phyloP scores from a whole-genome alignment of 1,140 invertebrate genomes.

The Neuroterus valhalla region DNA sequence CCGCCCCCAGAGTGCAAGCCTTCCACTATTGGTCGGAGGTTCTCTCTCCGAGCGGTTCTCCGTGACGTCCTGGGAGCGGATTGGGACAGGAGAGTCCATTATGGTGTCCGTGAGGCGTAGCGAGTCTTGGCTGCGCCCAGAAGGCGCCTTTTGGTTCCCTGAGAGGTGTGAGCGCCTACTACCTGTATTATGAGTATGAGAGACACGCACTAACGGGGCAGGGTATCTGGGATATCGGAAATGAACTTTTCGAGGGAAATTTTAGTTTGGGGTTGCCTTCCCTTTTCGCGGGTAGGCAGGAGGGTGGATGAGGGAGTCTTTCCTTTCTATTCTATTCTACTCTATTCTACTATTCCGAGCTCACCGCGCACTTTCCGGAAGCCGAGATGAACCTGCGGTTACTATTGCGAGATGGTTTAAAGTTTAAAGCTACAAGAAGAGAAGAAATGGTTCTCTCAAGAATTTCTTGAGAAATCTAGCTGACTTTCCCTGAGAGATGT shows the following conservation, averaged over 20 bases:
- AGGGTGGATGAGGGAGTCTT: no score
- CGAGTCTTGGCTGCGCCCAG: slow-evolving; percentile 31
- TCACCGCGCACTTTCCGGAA: slow-evolving; percentile 47
- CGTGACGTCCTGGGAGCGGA: slow-evolving; percentile 42
- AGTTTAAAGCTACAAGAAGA: slow-evolving; percentile 32
- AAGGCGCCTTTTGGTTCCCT: slow-evolving; percentile 32
- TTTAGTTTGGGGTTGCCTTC: slow-evolving; percentile 37
- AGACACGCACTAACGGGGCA: slow-evolving; percentile 50
- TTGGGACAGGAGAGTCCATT: slow-evolving; percentile 68
- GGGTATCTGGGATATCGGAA: slow-evolving; percentile 48
- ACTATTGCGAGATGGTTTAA: slow-evolving; percentile 30
- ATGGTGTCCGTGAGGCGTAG: slow-evolving; percentile 66
- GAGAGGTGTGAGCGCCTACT: slow-evolving; percentile 44
- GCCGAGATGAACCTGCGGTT: slow-evolving; percentile 45
- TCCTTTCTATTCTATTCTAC: slow-evolving; percentile 29
- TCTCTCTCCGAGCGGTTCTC: slow-evolving; percentile 31
- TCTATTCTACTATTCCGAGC: slow-evolving; percentile 7
- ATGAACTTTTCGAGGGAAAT: slow-evolving; percentile 49
- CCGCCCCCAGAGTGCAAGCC: slow-evolving; percentile 38
- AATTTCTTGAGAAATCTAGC: slow-evolving; percentile 11
- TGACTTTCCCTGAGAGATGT: slow-evolving; percentile 8
- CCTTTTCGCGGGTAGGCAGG: no score
- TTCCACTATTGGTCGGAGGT: slow-evolving; percentile 52
- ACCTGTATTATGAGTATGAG: slow-evolving; percentile 50
- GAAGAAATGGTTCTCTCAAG: slow-evolving; percentile 17